phyloP scores from a whole-genome alignment of 2,888 invertebrate genomes.

The Oscheius sp. region DNA sequence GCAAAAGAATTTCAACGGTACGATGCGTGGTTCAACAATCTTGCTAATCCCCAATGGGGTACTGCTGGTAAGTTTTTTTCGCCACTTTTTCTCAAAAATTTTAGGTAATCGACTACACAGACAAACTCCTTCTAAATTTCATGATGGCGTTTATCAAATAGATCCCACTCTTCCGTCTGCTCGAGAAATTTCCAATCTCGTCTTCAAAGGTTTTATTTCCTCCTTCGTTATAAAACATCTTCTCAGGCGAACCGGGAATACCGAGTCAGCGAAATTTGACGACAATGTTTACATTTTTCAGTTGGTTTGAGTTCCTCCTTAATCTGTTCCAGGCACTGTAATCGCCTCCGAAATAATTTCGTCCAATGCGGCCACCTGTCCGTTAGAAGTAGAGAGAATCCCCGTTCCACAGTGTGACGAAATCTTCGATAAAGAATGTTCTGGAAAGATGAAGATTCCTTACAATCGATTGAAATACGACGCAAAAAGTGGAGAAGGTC shows the following conservation, averaged over 20 bases:
- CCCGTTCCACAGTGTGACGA: slow-evolving; percentile 89
- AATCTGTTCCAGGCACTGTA: slow-evolving; percentile 81
- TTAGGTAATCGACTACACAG: slow-evolving; percentile 88
- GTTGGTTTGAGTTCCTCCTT: slow-evolving; percentile 73
- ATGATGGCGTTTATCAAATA: slow-evolving; percentile 94
- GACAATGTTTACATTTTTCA: slow-evolving; percentile 87
- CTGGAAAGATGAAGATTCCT: slow-evolving; percentile 89
- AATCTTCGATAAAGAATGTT: slow-evolving; percentile 85
- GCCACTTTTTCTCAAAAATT: no score
- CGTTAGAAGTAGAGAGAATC: slow-evolving; percentile 93
- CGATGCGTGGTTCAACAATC: slow-evolving; percentile 98
- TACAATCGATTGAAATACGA: slow-evolving; percentile 83
- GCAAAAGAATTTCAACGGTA: slow-evolving; percentile 79
- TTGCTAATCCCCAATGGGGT: slow-evolving; percentile 95
- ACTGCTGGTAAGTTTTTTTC: slow-evolving; percentile 83
- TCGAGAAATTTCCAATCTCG: slow-evolving; percentile 81
- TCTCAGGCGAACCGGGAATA: slow-evolving; percentile 76
- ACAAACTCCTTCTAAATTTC: slow-evolving; percentile 88
- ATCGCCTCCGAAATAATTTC: slow-evolving; percentile 95
- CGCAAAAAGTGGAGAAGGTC: slow-evolving; percentile 89
- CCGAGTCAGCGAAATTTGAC: slow-evolving; percentile 65
- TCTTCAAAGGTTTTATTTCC: slow-evolving; percentile 93
- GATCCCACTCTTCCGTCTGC: slow-evolving; percentile 87
- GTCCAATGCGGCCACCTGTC: slow-evolving; percentile 95
- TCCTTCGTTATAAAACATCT: no score